phyloP scores from a whole-genome alignment of 1,140 invertebrate genomes.

The Formica exsecta region DNA sequence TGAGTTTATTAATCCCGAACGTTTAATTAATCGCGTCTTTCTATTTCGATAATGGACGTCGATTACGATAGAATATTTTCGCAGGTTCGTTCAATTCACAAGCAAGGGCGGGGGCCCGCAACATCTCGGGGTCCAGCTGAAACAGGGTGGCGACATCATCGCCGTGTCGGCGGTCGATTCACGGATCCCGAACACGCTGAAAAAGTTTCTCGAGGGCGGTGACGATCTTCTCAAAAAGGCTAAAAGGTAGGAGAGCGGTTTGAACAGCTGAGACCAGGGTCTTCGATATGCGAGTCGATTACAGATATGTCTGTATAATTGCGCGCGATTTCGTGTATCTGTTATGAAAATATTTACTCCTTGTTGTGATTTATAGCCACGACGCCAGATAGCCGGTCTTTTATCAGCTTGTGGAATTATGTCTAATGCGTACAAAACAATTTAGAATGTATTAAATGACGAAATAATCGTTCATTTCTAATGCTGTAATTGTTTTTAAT shows the following conservation, averaged over 20 bases:
- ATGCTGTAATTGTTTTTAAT: not conserved
- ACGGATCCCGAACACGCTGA: slow-evolving; percentile 88
- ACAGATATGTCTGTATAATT: not conserved
- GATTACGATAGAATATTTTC: slow-evolving; percentile 38
- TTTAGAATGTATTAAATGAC: slow-evolving; percentile 4
- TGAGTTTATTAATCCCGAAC: too few relatives aligned
- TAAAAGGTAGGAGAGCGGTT: slow-evolving; percentile 84
- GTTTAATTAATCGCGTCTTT: too few relatives aligned
- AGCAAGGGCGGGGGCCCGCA: slow-evolving; percentile 86
- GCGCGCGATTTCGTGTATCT: not conserved
- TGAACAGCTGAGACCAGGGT: not conserved
- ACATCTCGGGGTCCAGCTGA: slow-evolving; percentile 88
- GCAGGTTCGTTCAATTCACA: slow-evolving; percentile 87
- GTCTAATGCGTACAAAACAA: not conserved
- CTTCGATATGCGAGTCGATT: not conserved
- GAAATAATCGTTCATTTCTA: not conserved
- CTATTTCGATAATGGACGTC: too few relatives aligned
- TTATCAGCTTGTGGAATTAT: not conserved
- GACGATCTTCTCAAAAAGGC: slow-evolving; percentile 86
- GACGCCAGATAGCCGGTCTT: not conserved
- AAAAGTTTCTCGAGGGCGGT: slow-evolving; percentile 87
- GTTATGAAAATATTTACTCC: not conserved
- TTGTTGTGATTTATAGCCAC: not conserved
- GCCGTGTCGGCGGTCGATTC: slow-evolving; percentile 88
- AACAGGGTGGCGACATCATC: slow-evolving; percentile 87